A percentile compares a stretch with the other conserved stretches of the same genome.
phyloP scores from a whole-genome alignment of 2,113 vertebrate genomes.

The Plecturocebus donacophilus region DNA sequence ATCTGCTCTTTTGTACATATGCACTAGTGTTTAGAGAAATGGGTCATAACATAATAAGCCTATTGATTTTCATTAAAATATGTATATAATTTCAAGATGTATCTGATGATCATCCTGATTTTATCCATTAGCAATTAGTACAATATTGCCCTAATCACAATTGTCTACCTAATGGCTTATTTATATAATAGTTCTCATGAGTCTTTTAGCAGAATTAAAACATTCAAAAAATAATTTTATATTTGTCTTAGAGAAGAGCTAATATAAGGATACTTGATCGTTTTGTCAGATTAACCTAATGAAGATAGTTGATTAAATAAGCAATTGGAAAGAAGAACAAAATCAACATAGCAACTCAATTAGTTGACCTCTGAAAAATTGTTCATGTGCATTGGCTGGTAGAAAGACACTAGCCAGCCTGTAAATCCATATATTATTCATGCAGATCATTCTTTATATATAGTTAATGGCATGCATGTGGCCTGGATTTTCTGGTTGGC shows the following conservation, averaged over 20 bases:
- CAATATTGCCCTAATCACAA: not conserved
- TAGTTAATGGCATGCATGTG: slow-evolving; percentile 32
- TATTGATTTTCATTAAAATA: slow-evolving; percentile 20
- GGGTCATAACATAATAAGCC: not conserved
- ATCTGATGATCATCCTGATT: not conserved
- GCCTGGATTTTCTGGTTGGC: slow-evolving; percentile 50
- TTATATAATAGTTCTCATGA: not conserved
- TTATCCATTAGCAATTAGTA: not conserved
- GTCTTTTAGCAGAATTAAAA: slow-evolving; percentile 1
- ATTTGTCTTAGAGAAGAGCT: slow-evolving; percentile 24
- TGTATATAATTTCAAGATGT: not conserved
- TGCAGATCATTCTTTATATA: not conserved
- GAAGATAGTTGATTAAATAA: slow-evolving; percentile 47
- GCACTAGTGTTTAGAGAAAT: slow-evolving; percentile 4
- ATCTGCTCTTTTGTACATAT: not conserved
- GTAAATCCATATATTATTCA: slow-evolving; percentile 51
- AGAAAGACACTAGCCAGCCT: not conserved
- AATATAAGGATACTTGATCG: slow-evolving; percentile 9
- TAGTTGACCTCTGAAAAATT: not conserved
- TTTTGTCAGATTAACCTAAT: slow-evolving; percentile 37
- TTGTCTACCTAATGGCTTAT: not conserved
- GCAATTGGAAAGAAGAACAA: not conserved
- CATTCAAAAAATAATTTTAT: not conserved
- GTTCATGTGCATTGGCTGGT: not conserved
- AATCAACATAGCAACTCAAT: not conserved